These are phyloP conservation scores for Hapalemur alaotrensis DNA, from an alignment of 2,797 vertebrate genomes.

Conservation along the genomic window DNA sequence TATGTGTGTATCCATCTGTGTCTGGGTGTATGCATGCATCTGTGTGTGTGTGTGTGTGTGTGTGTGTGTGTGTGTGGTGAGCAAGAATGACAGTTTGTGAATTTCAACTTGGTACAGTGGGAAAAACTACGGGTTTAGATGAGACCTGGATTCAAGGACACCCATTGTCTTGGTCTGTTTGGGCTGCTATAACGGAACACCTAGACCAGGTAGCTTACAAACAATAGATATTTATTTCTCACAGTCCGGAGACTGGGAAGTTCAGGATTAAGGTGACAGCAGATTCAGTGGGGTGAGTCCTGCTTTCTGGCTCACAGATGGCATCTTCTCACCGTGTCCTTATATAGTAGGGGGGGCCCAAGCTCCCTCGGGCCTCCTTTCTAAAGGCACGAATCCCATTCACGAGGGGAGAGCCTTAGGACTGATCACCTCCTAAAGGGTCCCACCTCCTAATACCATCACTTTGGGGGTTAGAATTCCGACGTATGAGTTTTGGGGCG, in stretches of 20 bases:
- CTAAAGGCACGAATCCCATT: no score
- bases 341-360: background rate
- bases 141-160: background rate
- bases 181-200: background rate
- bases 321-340: background rate
- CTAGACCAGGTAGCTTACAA: background rate
- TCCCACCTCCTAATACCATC: background rate
- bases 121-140: background rate
- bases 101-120: background rate
- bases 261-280: background rate
- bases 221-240: background rate
- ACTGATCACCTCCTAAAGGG: background rate
- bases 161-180: background rate
- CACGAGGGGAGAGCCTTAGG: background rate
- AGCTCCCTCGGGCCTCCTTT: no score
- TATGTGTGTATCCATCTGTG: background rate
- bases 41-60: background rate
- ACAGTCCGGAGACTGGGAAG: background rate
- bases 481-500: background rate
- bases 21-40: background rate
- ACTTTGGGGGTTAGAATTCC: background rate
- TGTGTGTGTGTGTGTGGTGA: background rate
- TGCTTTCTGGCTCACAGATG: background rate
- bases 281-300: background rate
- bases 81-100: background rate